These are phyloP conservation scores for Suricata suricatta DNA, from an alignment of 2,113 vertebrate genomes.

Conservation along the genomic window DNA sequence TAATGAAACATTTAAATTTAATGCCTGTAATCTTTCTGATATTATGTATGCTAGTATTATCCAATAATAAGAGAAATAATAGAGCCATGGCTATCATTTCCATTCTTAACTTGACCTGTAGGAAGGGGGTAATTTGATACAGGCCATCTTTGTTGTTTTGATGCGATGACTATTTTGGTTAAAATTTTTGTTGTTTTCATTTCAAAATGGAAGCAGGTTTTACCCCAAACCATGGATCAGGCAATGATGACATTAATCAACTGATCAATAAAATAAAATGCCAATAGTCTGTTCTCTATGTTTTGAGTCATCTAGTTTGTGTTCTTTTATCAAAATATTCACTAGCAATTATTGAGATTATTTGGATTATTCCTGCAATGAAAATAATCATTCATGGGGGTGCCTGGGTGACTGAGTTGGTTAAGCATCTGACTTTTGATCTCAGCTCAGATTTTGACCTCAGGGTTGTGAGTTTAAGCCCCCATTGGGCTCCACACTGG, in stretches of 20 bases:
- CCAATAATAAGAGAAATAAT: conserved; percentile 1
- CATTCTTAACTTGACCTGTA: neutral
- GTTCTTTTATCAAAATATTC: conserved; percentile 25
- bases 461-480: too few relatives aligned
- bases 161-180: neutral
- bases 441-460: too few relatives aligned
- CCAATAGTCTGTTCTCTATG: neutral
- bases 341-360: neutral
- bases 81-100: neutral
- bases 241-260: neutral
- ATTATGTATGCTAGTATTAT: neutral
- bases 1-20: conserved; percentile 51
- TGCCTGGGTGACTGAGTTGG: too few relatives aligned
- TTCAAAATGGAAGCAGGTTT: conserved; percentile 36
- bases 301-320: conserved; percentile 37
- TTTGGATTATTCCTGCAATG: conserved; percentile 51
- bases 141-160: neutral
- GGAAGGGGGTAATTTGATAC: neutral
- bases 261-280: neutral
- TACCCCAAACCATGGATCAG: neutral
- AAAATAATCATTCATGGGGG: neutral
- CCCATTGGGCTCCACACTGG: too few relatives aligned
- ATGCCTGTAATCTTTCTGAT: neutral
- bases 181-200: conserved; percentile 37
- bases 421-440: too few relatives aligned